Percentiles rank a stretch among this genome's conserved stretches.
phyloP scores from a whole-genome alignment of 2,797 vertebrate genomes.

The Enteromius treurensis region DNA sequence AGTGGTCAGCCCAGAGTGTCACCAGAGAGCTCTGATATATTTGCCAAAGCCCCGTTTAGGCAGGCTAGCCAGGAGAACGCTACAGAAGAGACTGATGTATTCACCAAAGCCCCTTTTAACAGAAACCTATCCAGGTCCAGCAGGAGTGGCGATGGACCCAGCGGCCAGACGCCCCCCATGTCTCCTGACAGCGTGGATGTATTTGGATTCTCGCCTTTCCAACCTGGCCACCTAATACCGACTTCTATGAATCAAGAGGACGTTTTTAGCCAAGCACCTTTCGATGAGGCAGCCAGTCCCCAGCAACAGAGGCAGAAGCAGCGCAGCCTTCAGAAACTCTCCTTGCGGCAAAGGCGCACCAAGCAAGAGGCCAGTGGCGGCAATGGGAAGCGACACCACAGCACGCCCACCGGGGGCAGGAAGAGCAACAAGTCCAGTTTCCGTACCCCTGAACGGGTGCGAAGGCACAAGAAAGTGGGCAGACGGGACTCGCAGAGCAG shows the following conservation, averaged over 20 bases:
- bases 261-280: slow-evolving; percentile 81
- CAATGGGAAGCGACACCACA: slow-evolving; percentile 90
- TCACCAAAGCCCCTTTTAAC: slow-evolving; percentile 93
- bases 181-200: slow-evolving; percentile 82
- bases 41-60: slow-evolving; percentile 76
- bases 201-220: slow-evolving; percentile 92
- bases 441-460: slow-evolving; percentile 89
- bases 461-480: slow-evolving; percentile 87
- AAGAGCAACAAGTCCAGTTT: slow-evolving; percentile 86
- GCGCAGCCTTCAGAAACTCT: slow-evolving; percentile 89
- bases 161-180: slow-evolving; percentile 72
- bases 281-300: slow-evolving; percentile 82
- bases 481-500: slow-evolving; percentile 96
- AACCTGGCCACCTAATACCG: slow-evolving; percentile 71
- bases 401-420: slow-evolving; percentile 84
- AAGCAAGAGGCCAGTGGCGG: slow-evolving; percentile 84
- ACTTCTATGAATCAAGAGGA: slow-evolving; percentile 81
- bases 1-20: slow-evolving; percentile 55
- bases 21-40: slow-evolving; percentile 67
- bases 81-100: slow-evolving; percentile 89
- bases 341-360: slow-evolving; percentile 87
- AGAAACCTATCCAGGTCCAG: slow-evolving; percentile 80
- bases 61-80: slow-evolving; percentile 70
- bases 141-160: slow-evolving; percentile 53
- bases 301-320: slow-evolving; percentile 89